A percentile compares a stretch with the other conserved stretches of the same genome.
Evolutionary conservation across 2,113 vertebrate genomes (phyloP).

Genomic region (Urocolius indicus): DNA sequence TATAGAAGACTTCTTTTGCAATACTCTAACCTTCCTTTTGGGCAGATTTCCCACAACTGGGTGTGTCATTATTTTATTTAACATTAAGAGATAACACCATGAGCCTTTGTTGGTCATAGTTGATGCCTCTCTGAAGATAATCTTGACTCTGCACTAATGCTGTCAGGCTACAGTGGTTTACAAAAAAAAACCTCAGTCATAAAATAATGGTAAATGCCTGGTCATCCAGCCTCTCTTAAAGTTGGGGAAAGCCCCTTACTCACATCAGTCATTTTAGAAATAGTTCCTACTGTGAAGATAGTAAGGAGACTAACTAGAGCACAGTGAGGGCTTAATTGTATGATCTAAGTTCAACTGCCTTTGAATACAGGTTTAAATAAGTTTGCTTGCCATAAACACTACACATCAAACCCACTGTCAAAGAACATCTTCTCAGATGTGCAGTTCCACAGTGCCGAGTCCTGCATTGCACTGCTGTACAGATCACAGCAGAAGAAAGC

Average conservation of each 20-base stretch:
- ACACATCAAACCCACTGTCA: slow-evolving; percentile 1
- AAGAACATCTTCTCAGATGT: slow-evolving; percentile 5
- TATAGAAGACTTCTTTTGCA: background rate
- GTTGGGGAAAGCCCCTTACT: background rate
- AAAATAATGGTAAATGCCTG: background rate
- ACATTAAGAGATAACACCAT: background rate
- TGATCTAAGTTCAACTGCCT: background rate
- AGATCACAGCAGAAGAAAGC: background rate
- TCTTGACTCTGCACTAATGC: background rate
- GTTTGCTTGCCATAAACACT: background rate
- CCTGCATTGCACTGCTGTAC: background rate
- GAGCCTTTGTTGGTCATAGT: background rate
- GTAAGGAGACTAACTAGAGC: background rate
- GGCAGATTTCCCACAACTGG: background rate
- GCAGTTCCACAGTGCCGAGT: background rate
- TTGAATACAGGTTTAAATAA: background rate
- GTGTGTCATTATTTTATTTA: background rate
- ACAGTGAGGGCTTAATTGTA: background rate
- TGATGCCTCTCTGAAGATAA: background rate
- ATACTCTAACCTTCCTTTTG: background rate
- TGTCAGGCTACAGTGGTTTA: background rate
- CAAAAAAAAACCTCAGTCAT: background rate
- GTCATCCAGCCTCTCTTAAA: background rate
- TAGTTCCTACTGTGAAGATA: background rate
- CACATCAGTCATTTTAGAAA: background rate